Evolutionary conservation across 2,888 invertebrate species (phyloP).

Genomic region (Ophion obscuratus): DNA sequence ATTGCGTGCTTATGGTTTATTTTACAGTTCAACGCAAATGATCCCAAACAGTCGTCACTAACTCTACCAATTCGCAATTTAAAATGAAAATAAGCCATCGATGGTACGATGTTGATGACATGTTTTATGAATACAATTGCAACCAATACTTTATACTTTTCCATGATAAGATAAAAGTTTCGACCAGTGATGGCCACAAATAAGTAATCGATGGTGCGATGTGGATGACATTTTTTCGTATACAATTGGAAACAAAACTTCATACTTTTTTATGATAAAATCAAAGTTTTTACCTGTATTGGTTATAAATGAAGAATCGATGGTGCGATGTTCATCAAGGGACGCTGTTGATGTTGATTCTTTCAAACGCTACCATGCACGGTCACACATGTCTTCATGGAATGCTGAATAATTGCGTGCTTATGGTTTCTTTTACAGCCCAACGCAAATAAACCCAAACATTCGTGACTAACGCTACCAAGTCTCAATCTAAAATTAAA

Average conservation of each 20-base stretch:
- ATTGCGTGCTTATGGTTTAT: no score
- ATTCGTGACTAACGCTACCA: background rate
- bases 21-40: background rate
- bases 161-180: background rate
- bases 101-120: background rate
- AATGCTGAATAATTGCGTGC: slow-evolving; percentile 25
- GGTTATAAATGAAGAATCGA: background rate
- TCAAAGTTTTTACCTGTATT: no score
- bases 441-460: background rate
- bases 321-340: background rate
- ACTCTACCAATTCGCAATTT: background rate
- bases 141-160: background rate
- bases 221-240: background rate
- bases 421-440: slow-evolving; percentile 17
- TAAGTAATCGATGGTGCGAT: background rate
- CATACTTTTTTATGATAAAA: no score
- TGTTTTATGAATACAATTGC: background rate
- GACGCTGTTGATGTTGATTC: background rate
- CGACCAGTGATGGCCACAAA: background rate
- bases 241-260: no score
- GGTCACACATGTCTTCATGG: background rate
- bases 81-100: background rate
- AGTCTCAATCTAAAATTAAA: background rate
- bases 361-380: background rate
- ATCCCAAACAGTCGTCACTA: background rate